phyloP scores from a whole-genome alignment of 2,113 vertebrate genomes.

The Taurulus bubalis region DNA sequence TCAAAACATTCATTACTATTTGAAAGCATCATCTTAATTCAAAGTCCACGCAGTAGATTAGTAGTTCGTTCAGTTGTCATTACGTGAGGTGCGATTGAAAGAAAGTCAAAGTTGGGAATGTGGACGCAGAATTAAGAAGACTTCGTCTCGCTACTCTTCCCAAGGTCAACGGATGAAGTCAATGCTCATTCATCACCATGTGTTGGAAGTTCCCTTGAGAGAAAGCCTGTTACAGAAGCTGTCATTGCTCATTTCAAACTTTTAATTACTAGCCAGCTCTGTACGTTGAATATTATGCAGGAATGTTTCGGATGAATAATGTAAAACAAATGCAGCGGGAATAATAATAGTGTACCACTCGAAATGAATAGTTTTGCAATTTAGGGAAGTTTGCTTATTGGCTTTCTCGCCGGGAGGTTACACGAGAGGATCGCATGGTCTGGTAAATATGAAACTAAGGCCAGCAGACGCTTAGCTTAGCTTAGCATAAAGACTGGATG shows the following conservation, averaged over 20 bases:
- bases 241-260: constrained; percentile 24
- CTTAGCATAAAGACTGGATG: constrained; percentile 3
- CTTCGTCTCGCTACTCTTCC: not conserved
- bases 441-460: not conserved
- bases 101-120: not conserved
- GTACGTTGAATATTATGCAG: not conserved
- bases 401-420: not conserved
- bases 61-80: not conserved
- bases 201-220: constrained; percentile 14
- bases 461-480: constrained; percentile 1
- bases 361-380: not conserved
- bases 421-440: not conserved
- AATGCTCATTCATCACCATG: constrained; percentile 1
- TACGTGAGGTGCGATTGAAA: not conserved
- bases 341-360: not conserved
- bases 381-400: not conserved
- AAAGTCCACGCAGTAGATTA: not conserved
- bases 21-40: not conserved
- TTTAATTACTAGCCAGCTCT: constrained; percentile 6
- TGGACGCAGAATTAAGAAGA: not conserved
- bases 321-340: not conserved
- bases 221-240: not conserved
- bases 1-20: constrained; percentile 27
- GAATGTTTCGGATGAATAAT: constrained; percentile 7
- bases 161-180: constrained; percentile 12